Base-by-base conservation (phyloP, 2,113 vertebrate species). In the Salvelinus sp. region DNA sequence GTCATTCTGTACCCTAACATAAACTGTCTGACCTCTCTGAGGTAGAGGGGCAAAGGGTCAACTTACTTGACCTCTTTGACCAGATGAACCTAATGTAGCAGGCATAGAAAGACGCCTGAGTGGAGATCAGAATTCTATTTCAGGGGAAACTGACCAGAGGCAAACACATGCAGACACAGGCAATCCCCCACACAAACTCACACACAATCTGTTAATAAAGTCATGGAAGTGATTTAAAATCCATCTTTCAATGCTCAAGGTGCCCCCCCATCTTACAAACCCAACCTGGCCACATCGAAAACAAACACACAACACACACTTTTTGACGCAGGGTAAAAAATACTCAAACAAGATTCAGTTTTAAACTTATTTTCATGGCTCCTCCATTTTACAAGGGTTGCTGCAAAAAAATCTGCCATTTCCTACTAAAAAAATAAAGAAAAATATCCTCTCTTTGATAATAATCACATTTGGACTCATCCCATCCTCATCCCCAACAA, bases 401-500 rank as follows among this genome's bases (percentile, higher is more conserved):
- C 60, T 57, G 54, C 54, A 79, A 89, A 91, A 66, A 85, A 85
- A 85, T 87, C 86, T 82, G 87, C 88, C 90, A 83, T 91, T 93
- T 92, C 91, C 82, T 91, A 10, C 38, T 58, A 69, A 86, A 86
- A 88, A 72, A 44, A 38, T 0, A 9, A 38, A 38, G 7, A 38
- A 44, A 33, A 44, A 44, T 2, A 44, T 44, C 38, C 38, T 12
- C 38, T 44, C 9, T 44, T 44, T 44, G 38, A 44, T 44, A 88
- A 86, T 93, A 93, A 93, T 93, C 91, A 94, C 90, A 93, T 94
- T 92, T 91, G 84, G 88, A 91, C 91, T 90, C 89, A 92, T 91
- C 92, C 90, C 88, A 92, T 91, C 89, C 86, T 89, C 50, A 54
- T 5, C 50, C 16, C 14, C 38, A 10, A 10, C 2, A 44, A 88